Base-by-base conservation (phyloP, 1,140 invertebrate genomes). In the Hylaeus volcanicus region DNA sequence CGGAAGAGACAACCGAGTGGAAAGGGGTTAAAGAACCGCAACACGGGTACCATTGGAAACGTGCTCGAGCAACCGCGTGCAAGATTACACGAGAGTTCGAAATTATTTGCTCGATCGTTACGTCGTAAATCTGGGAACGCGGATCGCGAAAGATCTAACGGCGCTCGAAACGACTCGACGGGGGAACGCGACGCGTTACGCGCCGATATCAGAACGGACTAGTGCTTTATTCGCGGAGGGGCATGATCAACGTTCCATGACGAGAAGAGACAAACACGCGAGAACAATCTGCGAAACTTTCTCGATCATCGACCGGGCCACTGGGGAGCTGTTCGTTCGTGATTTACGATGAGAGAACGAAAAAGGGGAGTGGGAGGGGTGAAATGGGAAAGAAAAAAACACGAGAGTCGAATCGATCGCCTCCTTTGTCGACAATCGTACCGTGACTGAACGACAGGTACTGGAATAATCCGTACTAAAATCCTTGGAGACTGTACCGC, bases 281-380 rank as follows among this genome's bases (percentile, higher is more conserved):
- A 78, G 77, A 74, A 77, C 80, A 89, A 90, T 90, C 88, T 88
- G 86, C 73, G 84, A 88, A 91, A 91, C 80, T 91, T 91, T 91
- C 89, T 90, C 90, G 86, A 91, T 91, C 89, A 91, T 90, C 89
- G 88, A 90, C 83, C 70, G 73, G 81, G 78, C 88, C 89, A 81
- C 86, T 48, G 48, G 88, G 87, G 91, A 91, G 81, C 84, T 86
- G 86, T 89, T 89, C 86, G 84, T 70, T 83, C 84, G 88, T 86
- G 87, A 90, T 89, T 91, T 90, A 88, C 83, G 84, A 80, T 15
- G 74, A 39, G 51, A 58, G 66, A 82, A 78, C 64, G 64, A 12
- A 15, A n/a, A 63, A 55, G n/a, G 39, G 66, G 26, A 26, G 56
- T n/a, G 60, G 9, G 1, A 15, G 60, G 26, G 14, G 5, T 39